Evolutionary conservation across 2,113 vertebrate genomes (phyloP).

Genomic region (Nannospalax galili): DNA sequence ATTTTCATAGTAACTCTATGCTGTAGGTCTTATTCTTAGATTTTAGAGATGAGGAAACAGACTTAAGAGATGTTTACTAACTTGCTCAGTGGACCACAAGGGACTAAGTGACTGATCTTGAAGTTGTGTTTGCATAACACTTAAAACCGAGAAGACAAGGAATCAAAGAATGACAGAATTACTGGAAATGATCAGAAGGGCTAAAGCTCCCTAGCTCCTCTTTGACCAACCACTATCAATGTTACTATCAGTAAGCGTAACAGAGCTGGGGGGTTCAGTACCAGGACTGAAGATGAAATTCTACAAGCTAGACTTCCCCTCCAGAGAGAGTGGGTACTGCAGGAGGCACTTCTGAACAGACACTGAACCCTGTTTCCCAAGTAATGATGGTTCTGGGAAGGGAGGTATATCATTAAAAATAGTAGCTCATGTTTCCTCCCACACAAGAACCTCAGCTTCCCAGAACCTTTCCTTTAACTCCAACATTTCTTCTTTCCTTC

Average conservation of each 20-base stretch:
- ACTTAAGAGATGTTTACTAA: neutral
- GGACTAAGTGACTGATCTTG: neutral
- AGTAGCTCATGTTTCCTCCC: neutral
- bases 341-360: neutral
- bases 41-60: neutral
- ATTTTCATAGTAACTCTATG: neutral
- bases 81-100: neutral
- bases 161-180: neutral
- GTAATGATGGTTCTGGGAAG: neutral
- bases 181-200: neutral
- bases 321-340: neutral
- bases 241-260: neutral
- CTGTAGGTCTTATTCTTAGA: neutral
- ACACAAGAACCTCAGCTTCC: neutral
- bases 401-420: neutral
- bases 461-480: neutral
- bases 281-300: neutral
- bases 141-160: constrained; percentile 24
- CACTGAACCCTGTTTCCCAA: neutral
- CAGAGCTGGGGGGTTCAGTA: neutral
- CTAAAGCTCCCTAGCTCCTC: neutral
- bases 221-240: neutral
- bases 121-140: neutral
- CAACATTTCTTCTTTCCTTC: neutral
- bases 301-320: neutral